phyloP scores from a whole-genome alignment of 2,888 invertebrate species.

The Lasioglossum villosulum region DNA sequence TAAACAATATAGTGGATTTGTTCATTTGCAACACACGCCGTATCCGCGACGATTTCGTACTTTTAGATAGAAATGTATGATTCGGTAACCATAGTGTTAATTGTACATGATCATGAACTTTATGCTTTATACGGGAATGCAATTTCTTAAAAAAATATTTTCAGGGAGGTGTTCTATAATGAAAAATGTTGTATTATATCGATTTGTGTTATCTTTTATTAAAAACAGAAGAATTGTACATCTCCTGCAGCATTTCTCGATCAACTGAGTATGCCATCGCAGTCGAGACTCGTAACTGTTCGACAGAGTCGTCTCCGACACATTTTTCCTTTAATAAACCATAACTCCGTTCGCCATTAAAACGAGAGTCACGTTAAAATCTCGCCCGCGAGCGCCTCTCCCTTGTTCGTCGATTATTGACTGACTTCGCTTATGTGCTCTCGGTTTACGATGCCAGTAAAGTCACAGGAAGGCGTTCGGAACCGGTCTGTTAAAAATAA shows the following conservation, averaged over 20 bases:
- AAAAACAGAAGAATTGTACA: background rate
- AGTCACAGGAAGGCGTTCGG: constrained; percentile 63
- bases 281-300: constrained; percentile 15
- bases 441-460: constrained; percentile 81
- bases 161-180: background rate
- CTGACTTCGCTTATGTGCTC: constrained; percentile 83
- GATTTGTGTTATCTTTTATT: background rate
- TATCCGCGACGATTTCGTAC: background rate
- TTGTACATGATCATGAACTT: background rate
- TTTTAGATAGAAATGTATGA: too few species aligned
- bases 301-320: constrained; percentile 40
- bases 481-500: constrained; percentile 76
- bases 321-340: constrained; percentile 79
- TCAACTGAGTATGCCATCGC: background rate
- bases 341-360: constrained; percentile 79
- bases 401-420: constrained; percentile 78
- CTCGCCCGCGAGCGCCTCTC: constrained; percentile 54
- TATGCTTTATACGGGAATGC: background rate
- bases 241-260: background rate
- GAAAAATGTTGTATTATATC: background rate
- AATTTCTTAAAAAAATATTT: background rate
- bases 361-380: constrained; percentile 75
- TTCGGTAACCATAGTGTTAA: too few species aligned
- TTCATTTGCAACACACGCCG: background rate
- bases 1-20: background rate